A percentile compares a stretch with the other conserved stretches of the same genome.
Conservation (phyloP, 2,797 vertebrate genomes). For the Neosilurus hyrtlii region DNA sequence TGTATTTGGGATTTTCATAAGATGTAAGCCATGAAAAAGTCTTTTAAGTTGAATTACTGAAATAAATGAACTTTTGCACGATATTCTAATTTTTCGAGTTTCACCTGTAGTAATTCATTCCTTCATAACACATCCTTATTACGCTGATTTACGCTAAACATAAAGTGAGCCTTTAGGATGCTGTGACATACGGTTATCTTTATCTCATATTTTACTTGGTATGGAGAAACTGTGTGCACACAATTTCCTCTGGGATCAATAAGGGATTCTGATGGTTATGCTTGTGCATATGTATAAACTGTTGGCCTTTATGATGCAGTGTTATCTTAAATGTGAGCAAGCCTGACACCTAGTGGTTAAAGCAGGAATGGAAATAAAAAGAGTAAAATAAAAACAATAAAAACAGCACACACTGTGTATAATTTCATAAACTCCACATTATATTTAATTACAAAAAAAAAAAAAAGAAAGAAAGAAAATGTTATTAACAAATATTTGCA, state of each 20-base stretch:
- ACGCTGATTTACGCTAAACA: not conserved
- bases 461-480: not conserved
- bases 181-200: not conserved
- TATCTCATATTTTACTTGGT: too few relatives aligned
- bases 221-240: too few relatives aligned
- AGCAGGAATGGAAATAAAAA: conserved; percentile 14
- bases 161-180: not conserved
- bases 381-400: not conserved
- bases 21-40: too few relatives aligned
- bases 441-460: conserved; percentile 13
- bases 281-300: not conserved
- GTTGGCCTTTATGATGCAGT: not conserved
- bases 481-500: conserved; percentile 27
- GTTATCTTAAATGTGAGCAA: conserved; percentile 23
- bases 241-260: too few relatives aligned
- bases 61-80: not conserved
- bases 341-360: conserved; percentile 46
- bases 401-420: not conserved
- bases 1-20: too few relatives aligned
- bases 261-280: not conserved
- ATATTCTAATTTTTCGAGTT: too few relatives aligned
- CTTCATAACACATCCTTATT: not conserved
- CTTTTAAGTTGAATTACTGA: too few relatives aligned
- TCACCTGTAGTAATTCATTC: not conserved
- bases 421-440: conserved; percentile 29